These are phyloP conservation scores for Heliconius erato DNA, from an alignment of 2,888 invertebrate species.

Conservation along the genomic window DNA sequence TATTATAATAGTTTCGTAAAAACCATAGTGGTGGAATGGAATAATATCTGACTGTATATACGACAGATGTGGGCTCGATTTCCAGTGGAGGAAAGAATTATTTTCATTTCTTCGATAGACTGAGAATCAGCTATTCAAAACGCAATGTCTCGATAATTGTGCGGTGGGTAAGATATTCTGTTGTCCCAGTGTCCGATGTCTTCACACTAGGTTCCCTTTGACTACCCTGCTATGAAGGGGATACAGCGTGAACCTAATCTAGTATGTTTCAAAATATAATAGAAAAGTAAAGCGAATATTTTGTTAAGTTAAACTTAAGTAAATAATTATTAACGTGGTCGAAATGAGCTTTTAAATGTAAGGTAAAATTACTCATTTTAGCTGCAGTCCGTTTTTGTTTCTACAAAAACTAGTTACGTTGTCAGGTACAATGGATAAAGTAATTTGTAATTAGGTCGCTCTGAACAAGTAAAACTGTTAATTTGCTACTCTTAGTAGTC, in stretches of 20 bases:
- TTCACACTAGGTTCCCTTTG: background rate
- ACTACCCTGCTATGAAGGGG: background rate
- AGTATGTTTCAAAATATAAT: background rate
- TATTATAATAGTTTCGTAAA: background rate
- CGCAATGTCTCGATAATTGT: background rate
- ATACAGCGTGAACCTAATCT: background rate
- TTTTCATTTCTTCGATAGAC: background rate
- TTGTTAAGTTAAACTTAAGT: background rate
- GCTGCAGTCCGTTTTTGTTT: background rate
- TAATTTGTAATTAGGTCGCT: slow-evolving; percentile 24
- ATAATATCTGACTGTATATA: background rate
- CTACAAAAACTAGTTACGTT: slow-evolving; percentile 21
- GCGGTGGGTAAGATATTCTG: background rate
- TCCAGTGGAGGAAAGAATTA: background rate
- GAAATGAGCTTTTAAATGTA: slow-evolving; percentile 20
- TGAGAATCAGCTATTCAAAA: background rate
- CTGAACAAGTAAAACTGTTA: background rate
- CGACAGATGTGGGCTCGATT: background rate
- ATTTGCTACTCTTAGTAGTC: background rate
- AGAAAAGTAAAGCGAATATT: background rate
- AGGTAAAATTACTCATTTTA: slow-evolving; percentile 5
- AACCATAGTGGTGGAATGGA: background rate
- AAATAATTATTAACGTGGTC: background rate
- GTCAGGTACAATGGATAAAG: slow-evolving; percentile 21
- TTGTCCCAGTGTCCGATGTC: background rate